Evolutionary conservation across 2,797 vertebrate genomes (phyloP).

Genomic region (Percopsis omiscomaycus): DNA sequence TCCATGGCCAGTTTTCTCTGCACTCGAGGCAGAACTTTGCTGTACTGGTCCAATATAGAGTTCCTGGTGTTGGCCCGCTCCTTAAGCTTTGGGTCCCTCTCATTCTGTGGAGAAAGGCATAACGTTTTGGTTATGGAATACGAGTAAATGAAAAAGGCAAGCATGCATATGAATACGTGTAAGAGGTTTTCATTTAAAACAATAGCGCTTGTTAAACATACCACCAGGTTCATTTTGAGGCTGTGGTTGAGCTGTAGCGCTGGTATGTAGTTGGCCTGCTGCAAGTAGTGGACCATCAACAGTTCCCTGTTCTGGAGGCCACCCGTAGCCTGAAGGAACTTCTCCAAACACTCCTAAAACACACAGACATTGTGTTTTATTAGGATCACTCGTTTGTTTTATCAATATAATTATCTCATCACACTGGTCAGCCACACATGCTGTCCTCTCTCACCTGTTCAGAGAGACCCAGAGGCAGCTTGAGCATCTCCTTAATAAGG

Average conservation of each 20-base stretch:
- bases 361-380: conserved; percentile 1
- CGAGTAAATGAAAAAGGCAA: background rate
- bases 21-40: conserved; percentile 88
- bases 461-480: conserved; percentile 83
- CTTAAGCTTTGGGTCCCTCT: conserved; percentile 84
- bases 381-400: too few species aligned
- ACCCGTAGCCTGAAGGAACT: conserved; percentile 83
- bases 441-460: conserved; percentile 81
- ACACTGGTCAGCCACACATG: background rate
- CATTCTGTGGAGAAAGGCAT: conserved; percentile 74
- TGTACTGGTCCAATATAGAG: conserved; percentile 87
- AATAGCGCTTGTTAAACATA: conserved; percentile 57
- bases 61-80: conserved; percentile 87
- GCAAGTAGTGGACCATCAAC: conserved; percentile 91
- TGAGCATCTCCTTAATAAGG: conserved; percentile 91
- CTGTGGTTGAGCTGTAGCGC: conserved; percentile 91
- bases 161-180: background rate
- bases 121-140: background rate
- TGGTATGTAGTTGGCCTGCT: conserved; percentile 90
- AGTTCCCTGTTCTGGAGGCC: conserved; percentile 87
- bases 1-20: conserved; percentile 88
- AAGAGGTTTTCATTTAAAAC: background rate
- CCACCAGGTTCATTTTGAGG: conserved; percentile 82
- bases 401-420: too few species aligned
- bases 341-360: conserved; percentile 88